These are phyloP conservation scores for Portevinia maculata DNA, from an alignment of 2,888 invertebrate genomes.

Conservation along the genomic window DNA sequence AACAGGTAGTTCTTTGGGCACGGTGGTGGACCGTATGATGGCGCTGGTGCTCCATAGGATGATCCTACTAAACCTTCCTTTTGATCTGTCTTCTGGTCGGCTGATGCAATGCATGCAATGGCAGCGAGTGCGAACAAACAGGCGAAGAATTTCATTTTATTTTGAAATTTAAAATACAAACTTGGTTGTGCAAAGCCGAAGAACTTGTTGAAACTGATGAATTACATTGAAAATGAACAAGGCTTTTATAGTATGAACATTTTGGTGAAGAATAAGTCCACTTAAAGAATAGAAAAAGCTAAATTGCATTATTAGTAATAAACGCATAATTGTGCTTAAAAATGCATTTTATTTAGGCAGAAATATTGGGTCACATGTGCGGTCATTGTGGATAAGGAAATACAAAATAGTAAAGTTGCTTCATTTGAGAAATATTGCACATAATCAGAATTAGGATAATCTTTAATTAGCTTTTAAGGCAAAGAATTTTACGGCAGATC, in stretches of 20 bases:
- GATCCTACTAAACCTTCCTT: conserved; percentile 55
- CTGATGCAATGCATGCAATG: conserved; percentile 77
- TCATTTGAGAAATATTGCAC: background rate
- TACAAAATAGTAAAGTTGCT: background rate
- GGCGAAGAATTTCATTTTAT: conserved; percentile 78
- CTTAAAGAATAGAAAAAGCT: background rate
- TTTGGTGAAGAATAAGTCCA: background rate
- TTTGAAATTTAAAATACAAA: conserved; percentile 63
- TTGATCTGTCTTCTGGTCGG: conserved; percentile 66
- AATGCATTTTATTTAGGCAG: background rate
- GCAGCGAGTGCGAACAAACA: conserved; percentile 76
- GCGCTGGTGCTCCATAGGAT: conserved; percentile 74
- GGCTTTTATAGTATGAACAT: conserved; percentile 44
- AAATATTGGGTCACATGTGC: background rate
- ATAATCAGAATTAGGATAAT: background rate
- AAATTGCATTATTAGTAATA: conserved; percentile 10
- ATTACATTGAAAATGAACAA: background rate
- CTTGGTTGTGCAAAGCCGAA: conserved; percentile 27
- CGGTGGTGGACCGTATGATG: conserved; percentile 60
- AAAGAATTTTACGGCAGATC: too few species aligned
- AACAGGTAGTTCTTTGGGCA: conserved; percentile 80
- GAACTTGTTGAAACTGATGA: conserved; percentile 56
- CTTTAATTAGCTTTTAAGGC: too few species aligned
- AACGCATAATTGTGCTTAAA: conserved; percentile 20
- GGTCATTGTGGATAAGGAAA: background rate